phyloP scores from a whole-genome alignment of 2,797 vertebrate genomes.

The Remorina albescens region DNA sequence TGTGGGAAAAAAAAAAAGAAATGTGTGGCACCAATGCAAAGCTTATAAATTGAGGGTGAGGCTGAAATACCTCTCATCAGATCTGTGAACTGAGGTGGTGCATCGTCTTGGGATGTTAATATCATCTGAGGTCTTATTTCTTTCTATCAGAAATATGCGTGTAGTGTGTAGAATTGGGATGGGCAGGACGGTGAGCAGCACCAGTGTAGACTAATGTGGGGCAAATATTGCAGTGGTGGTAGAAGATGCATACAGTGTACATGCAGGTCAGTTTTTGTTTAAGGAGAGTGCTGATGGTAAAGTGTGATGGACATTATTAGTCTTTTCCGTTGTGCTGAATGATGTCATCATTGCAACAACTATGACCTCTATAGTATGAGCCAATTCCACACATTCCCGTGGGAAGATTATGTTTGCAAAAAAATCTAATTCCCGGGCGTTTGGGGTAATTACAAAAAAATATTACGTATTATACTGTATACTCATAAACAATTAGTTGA shows the following conservation, averaged over 20 bases:
- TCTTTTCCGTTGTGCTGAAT: not conserved
- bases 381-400: not conserved
- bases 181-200: not conserved
- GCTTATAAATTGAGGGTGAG: constrained; percentile 67
- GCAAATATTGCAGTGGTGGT: not conserved
- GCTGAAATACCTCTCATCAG: constrained; percentile 41
- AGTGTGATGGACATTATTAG: not conserved
- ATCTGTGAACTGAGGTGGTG: constrained; percentile 31
- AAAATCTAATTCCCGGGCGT: too few relatives aligned
- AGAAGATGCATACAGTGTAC: not conserved
- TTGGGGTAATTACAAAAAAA: too few relatives aligned
- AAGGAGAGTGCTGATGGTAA: too few relatives aligned
- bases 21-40: constrained; percentile 65
- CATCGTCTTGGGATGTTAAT: not conserved
- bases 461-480: too few relatives aligned
- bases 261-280: too few relatives aligned
- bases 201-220: not conserved
- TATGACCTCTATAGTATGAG: not conserved
- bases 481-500: too few relatives aligned
- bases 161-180: not conserved
- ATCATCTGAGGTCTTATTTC: constrained; percentile 14
- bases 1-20: constrained; percentile 62
- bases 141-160: constrained; percentile 20
- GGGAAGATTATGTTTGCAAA: too few relatives aligned
- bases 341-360: not conserved